Percentiles rank a stretch among this genome's conserved stretches.
Evolutionary conservation across 1,140 invertebrate species (phyloP).

Genomic region (Mya arenaria): DNA sequence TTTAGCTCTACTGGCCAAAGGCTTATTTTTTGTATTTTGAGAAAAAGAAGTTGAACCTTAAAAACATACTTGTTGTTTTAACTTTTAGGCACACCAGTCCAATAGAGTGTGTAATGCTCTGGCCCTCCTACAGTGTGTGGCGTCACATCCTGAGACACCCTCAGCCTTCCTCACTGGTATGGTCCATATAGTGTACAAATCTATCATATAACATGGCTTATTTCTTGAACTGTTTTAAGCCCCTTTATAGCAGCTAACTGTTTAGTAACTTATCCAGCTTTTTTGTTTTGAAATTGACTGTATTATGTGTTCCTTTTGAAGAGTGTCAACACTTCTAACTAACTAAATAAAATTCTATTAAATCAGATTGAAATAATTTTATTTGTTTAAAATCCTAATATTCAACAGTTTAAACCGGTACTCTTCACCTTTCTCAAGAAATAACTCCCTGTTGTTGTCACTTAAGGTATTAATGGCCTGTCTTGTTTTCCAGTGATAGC

Average conservation of each 20-base stretch:
- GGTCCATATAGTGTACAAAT: background rate
- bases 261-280: background rate
- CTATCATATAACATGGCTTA: background rate
- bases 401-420: too few species aligned
- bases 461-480: too few species aligned
- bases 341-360: too few species aligned
- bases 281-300: background rate
- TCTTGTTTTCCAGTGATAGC: too few species aligned
- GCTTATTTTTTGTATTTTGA: background rate
- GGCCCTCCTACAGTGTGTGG: conserved; percentile 99
- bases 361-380: too few species aligned
- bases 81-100: conserved; percentile 83
- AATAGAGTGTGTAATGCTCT: conserved; percentile 99
- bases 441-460: too few species aligned
- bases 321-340: too few species aligned
- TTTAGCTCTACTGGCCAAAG: too few species aligned
- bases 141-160: conserved; percentile 98
- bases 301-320: too few species aligned
- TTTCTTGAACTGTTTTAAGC: background rate
- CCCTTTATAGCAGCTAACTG: background rate
- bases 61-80: background rate
- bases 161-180: conserved; percentile 92
- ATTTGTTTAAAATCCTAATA: too few species aligned
- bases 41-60: background rate
- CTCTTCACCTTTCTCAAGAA: too few species aligned